Base-by-base conservation (phyloP, 2,888 invertebrate genomes). In the Serripes groenlandicus region DNA sequence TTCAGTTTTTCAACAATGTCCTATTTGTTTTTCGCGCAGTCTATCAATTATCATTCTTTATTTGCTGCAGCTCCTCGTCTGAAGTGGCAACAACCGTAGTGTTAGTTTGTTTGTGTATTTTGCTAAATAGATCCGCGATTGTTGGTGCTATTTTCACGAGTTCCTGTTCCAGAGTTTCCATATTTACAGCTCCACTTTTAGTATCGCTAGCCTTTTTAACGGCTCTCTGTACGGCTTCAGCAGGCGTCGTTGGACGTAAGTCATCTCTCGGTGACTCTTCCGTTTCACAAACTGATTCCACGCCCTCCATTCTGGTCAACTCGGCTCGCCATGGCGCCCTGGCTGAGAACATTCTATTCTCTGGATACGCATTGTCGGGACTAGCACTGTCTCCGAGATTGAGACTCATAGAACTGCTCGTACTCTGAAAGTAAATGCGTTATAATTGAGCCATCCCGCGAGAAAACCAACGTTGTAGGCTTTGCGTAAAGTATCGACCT, bases 21-120 rank as follows among this genome's bases (percentile, higher is more conserved):
- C 87, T 81, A 69, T 90, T 90, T 7, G 88, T 90, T 87, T 90
- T 90, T 34, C 90, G 72, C n/a, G n/a, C 23, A 90, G 78, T 42
- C 88, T 80, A 30, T 90, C 90, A 58, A n/a, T 90, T 90, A 74
- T 90, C 90, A n/a, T 88, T 85, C 58, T 79, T 84, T 1, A 90
- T 85, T 52, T 86, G 87, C 23, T 85, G 69, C 32, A 90, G 76
- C 37, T 90, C 90, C 58, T 88, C 88, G 26, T 88, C 87, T n/a
- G 84, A 85, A 1, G 78, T 81, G 2, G 87, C 87, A 5, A 83
- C 77, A 23, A 84, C 82, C 11, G 81, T 82, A n/a, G 83, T 83
- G 28, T 75, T 83, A 58, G 90, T 88, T 52, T 88, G 88, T 34
- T 86, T 83, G 11, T 88, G 84, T 26, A 90, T 88, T 73, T 88